These are phyloP conservation scores for Diphyllodes magnificus DNA, from an alignment of 2,113 vertebrate species.

Conservation along the genomic window DNA sequence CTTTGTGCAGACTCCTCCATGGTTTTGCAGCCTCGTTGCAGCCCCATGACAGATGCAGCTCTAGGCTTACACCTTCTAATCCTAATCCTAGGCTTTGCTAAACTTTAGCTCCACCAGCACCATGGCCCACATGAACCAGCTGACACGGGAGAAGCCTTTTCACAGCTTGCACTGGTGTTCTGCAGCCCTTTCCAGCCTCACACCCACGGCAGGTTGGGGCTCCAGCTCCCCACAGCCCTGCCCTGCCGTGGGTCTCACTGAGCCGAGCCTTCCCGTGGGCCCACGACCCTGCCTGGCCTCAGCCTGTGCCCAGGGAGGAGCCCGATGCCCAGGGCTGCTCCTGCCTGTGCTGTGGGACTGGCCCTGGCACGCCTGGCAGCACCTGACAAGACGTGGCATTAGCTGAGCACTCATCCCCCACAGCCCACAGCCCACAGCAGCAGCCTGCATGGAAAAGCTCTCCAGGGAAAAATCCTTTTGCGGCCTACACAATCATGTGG, in stretches of 20 bases:
- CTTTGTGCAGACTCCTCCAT: neutral
- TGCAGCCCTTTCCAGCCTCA: neutral
- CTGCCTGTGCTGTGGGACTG: neutral
- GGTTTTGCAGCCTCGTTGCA: neutral
- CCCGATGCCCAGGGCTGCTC: neutral
- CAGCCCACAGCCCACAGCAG: neutral
- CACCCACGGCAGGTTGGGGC: accelerated
- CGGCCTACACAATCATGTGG: neutral
- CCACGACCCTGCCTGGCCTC: neutral
- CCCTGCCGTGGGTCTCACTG: accelerated
- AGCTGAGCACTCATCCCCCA: neutral
- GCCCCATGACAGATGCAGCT: neutral
- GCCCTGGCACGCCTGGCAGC: neutral
- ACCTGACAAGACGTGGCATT: neutral
- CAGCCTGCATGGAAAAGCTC: neutral
- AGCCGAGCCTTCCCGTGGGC: accelerated
- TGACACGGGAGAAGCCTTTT: neutral
- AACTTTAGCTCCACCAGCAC: neutral
- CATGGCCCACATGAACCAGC: accelerated
- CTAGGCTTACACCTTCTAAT: neutral
- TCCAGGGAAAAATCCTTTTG: neutral
- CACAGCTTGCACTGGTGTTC: neutral
- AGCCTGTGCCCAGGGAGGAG: neutral
- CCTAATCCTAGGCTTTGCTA: neutral
- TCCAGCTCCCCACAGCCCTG: neutral